Percentiles rank a stretch among this genome's conserved stretches.
Evolutionary conservation across 2,888 invertebrate species (phyloP).

Genomic region (Odontomyia ornata): DNA sequence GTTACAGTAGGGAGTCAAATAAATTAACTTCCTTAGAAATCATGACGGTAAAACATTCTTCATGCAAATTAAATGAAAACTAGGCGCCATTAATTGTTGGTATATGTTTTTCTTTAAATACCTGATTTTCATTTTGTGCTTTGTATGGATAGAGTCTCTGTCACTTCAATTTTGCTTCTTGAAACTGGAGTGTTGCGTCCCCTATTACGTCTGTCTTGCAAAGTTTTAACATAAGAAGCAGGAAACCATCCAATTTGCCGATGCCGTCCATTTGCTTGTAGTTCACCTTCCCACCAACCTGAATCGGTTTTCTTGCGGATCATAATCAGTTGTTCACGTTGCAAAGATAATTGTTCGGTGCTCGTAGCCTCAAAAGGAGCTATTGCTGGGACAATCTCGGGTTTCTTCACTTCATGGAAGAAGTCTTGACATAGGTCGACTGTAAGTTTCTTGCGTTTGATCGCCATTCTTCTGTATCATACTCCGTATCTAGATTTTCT

Average conservation of each 20-base stretch:
- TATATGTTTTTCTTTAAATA: too few relatives aligned
- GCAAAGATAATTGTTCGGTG: slow-evolving; percentile 88
- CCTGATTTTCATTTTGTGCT: slow-evolving; percentile 93
- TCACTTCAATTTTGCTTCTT: slow-evolving; percentile 75
- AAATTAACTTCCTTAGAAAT: too few relatives aligned
- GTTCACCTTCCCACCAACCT: slow-evolving; percentile 94
- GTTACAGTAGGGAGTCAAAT: too few relatives aligned
- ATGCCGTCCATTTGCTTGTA: slow-evolving; percentile 90
- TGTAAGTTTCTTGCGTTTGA: slow-evolving; percentile 61
- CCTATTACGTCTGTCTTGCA: too few relatives aligned
- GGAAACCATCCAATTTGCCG: slow-evolving; percentile 99
- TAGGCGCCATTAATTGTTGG: too few relatives aligned
- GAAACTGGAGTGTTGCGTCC: too few relatives aligned
- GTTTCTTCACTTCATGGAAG: slow-evolving; percentile 73
- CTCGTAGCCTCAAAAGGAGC: slow-evolving; percentile 93
- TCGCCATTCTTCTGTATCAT: slow-evolving; percentile 58
- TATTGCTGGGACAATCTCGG: slow-evolving; percentile 92
- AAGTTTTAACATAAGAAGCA: slow-evolving; percentile 96
- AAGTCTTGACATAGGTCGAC: slow-evolving; percentile 65
- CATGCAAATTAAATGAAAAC: too few relatives aligned
- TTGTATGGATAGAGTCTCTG: slow-evolving; percentile 84
- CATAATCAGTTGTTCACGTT: too few relatives aligned
- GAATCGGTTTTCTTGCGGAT: too few relatives aligned
- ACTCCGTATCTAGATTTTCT: too few relatives aligned
- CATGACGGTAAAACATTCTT: too few relatives aligned